Conservation (phyloP, 2,113 vertebrate genomes). For the Scortum barcoo region DNA sequence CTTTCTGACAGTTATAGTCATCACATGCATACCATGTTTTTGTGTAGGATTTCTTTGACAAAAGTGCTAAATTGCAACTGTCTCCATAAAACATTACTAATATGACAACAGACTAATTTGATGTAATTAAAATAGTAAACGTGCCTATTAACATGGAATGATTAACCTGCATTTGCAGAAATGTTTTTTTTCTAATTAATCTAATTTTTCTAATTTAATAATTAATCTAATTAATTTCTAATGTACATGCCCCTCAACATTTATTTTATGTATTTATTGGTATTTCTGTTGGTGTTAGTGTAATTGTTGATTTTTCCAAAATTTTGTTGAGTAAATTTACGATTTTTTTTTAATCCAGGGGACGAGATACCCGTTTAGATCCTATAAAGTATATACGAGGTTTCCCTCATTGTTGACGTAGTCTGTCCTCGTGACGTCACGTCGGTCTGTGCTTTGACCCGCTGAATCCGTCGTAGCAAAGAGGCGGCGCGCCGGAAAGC, state of each 20-base stretch:
- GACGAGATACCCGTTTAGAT: background rate
- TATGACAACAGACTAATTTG: background rate
- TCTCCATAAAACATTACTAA: background rate
- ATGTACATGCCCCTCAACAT: background rate
- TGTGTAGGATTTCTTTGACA: background rate
- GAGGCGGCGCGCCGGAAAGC: slow-evolving; percentile 78
- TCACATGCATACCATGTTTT: no score
- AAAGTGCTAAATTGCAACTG: no score
- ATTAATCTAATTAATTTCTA: no score
- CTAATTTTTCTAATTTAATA: no score
- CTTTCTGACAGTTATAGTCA: no score
- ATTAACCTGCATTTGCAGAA: background rate
- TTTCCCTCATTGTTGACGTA: background rate
- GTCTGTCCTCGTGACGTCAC: slow-evolving; percentile 66
- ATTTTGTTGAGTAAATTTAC: background rate
- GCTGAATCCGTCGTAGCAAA: slow-evolving; percentile 43
- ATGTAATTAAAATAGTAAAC: background rate
- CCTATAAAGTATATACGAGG: background rate
- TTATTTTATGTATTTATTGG: background rate
- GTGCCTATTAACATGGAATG: no score
- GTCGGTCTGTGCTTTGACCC: slow-evolving; percentile 44
- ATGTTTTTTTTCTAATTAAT: no score
- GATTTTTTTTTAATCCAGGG: background rate
- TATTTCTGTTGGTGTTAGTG: background rate
- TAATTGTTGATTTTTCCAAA: no score